These are phyloP conservation scores for Garra rufa DNA, from an alignment of 2,113 vertebrate species.

Conservation along the genomic window DNA sequence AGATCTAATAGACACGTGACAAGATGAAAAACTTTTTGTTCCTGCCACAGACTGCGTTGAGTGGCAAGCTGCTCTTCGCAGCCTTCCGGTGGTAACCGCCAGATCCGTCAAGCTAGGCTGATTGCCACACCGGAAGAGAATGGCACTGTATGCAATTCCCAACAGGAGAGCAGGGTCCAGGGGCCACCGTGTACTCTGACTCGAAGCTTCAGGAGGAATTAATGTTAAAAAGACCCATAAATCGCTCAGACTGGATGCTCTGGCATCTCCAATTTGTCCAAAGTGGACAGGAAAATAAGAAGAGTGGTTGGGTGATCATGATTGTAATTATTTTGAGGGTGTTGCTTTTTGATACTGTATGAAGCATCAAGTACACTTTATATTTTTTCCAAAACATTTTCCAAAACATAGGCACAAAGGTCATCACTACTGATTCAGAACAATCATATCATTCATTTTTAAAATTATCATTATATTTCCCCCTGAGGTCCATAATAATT, in stretches of 20 bases:
- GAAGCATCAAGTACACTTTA: neutral
- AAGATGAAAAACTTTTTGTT: constrained; percentile 66
- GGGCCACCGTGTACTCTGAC: constrained; percentile 50
- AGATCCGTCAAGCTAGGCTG: constrained; percentile 59
- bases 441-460: neutral
- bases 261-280: constrained; percentile 53
- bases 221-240: constrained; percentile 51
- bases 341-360: neutral
- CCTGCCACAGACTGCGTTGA: constrained; percentile 57
- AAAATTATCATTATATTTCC: neutral
- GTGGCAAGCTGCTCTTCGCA: constrained; percentile 54
- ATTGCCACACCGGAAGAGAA: constrained; percentile 61
- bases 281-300: constrained; percentile 26
- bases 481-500: neutral
- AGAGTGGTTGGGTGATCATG: constrained; percentile 28
- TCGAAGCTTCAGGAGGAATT: constrained; percentile 53
- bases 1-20: constrained; percentile 68
- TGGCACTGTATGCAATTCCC: constrained; percentile 56
- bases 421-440: neutral
- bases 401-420: neutral
- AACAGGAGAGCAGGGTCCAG: constrained; percentile 28
- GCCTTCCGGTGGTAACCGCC: constrained; percentile 59
- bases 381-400: neutral
- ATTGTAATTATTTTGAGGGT: constrained; percentile 45
- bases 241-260: constrained; percentile 36